Evolutionary conservation across 2,888 invertebrate genomes (phyloP).

Genomic region (Sinohyriopsis cumingii): DNA sequence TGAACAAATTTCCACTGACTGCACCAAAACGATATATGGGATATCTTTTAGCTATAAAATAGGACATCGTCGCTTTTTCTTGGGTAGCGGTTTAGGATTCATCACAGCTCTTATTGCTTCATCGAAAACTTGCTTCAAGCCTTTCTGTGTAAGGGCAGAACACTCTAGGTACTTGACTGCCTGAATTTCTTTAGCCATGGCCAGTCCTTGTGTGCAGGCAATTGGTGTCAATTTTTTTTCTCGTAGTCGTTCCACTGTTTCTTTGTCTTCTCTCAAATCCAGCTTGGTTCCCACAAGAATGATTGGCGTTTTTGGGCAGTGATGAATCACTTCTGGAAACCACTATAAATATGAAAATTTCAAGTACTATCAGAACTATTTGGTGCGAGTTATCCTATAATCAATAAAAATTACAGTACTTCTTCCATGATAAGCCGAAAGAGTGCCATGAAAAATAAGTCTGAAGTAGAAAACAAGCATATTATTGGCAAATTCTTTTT

Average conservation of each 20-base stretch:
- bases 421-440: too few relatives aligned
- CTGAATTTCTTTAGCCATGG: constrained; percentile 74
- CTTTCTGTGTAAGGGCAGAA: constrained; percentile 97
- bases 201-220: constrained; percentile 93
- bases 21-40: too few relatives aligned
- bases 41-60: constrained; percentile 1
- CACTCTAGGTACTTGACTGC: constrained; percentile 98
- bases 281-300: constrained; percentile 97
- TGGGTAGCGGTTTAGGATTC: constrained; percentile 92
- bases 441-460: too few relatives aligned
- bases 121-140: constrained; percentile 98
- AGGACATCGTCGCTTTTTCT: constrained; percentile 79
- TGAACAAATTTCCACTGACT: too few relatives aligned
- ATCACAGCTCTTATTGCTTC: constrained; percentile 96
- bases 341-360: constrained; percentile 78
- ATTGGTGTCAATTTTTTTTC: constrained; percentile 97
- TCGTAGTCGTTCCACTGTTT: constrained; percentile 93
- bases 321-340: constrained; percentile 99
- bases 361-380: not conserved
- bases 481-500: too few relatives aligned
- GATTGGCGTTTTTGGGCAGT: constrained; percentile 98
- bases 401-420: too few relatives aligned
- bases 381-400: too few relatives aligned
- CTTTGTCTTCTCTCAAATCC: constrained; percentile 95
- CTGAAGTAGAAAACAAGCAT: too few relatives aligned